Evolutionary conservation across 2,113 vertebrate species (phyloP), one percentile per base, ranked within the genome.

Genomic region (Nymphicus hollandicus): DNA sequence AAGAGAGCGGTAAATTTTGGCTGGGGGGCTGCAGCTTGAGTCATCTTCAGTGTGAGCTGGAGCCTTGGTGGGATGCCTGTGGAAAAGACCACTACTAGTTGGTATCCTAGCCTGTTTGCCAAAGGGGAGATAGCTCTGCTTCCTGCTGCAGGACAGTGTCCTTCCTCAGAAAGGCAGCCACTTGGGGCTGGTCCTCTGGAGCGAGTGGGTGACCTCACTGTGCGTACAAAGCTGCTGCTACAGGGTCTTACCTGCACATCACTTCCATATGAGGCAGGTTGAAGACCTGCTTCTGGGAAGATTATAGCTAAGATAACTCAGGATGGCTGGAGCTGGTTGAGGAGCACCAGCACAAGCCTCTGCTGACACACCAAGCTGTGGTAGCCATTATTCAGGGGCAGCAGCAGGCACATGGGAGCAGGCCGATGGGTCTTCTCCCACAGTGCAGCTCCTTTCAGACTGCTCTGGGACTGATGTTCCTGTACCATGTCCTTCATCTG

Each of bases 1-100:
- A 74, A 96, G 80, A 96, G 92, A 95, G 91, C 33, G 97, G 98
- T 98, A 97, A 97, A 17, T 33, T 8, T 11, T 52, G 70, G 11
- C 81, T 49, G 37, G 22, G 2, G 27, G 15, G 15, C 52, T 89
- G 49, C 1, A 3, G 23, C 31, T 68, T 43, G 66, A 10, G 31
- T 27, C 3, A 4, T n/a, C 46, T 65, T 64, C 60, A 35, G 23
- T 1, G 1, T 22, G 37, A 49, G 33, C 71, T 83, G 71, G 23
- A 80, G 41, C 44, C 80, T 5, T 4, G 11, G 11, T 70, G 33
- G 20, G n/a, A 18, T 37, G 28, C 24, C 64, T 3, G 1, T 53
- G 58, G n/a, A 17, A 20, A 37, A 17, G 33, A 17, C 8, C 0
- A 0, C 35, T 60, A 2, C 27, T n/a, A 17, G 0, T 1, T 39